Evolutionary conservation across 2,113 vertebrate genomes (phyloP).

Genomic region (Erinaceus europaeus): DNA sequence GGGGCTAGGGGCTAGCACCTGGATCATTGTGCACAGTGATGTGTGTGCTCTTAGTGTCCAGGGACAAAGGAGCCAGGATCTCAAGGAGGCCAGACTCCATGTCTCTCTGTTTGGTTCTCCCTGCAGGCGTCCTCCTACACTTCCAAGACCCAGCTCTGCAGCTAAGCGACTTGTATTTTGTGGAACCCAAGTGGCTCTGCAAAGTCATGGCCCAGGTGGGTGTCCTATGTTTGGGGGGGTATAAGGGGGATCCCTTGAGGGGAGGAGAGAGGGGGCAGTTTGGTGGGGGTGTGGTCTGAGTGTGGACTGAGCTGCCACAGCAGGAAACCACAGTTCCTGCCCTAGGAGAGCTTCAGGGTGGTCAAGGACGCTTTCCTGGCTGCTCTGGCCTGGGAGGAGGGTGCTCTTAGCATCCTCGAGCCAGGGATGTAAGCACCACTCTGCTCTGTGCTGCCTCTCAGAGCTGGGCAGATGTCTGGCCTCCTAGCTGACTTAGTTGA

Average conservation of each 20-base stretch:
- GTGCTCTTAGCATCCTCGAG: no score
- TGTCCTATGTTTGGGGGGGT: background rate
- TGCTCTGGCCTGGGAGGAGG: no score
- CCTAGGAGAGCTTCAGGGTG: no score
- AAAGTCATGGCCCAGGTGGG: conserved; percentile 95
- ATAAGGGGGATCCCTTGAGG: background rate
- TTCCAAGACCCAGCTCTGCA: conserved; percentile 96
- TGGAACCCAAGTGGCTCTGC: conserved; percentile 96
- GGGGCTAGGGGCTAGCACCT: no score
- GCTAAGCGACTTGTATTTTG: conserved; percentile 93
- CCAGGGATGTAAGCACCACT: no score
- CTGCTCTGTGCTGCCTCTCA: no score
- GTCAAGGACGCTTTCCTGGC: no score
- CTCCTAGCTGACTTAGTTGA: background rate
- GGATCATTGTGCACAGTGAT: no score
- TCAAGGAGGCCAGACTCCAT: background rate
- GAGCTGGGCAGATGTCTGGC: background rate
- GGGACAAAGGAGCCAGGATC: no score
- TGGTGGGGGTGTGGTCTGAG: background rate
- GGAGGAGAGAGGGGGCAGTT: background rate
- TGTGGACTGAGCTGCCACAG: no score
- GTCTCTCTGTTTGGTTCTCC: conserved; percentile 5
- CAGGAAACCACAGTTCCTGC: no score
- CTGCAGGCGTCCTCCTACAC: conserved; percentile 92
- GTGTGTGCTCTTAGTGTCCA: no score